Conservation (phyloP, 2,888 invertebrate species). For the Phymatocera aterrima region DNA sequence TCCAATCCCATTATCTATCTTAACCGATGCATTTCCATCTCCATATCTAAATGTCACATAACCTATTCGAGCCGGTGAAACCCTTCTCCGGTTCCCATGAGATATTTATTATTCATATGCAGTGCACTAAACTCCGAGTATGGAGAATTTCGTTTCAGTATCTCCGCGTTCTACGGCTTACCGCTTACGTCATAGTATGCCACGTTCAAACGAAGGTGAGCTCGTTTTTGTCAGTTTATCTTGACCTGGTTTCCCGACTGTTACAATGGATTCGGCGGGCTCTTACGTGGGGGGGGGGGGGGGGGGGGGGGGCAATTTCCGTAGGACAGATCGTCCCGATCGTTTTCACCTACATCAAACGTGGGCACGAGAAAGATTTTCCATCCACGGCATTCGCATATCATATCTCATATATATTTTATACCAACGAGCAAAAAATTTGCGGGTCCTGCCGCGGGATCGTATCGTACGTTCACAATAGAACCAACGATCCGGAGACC, state of each 20-base stretch:
- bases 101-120: neutral
- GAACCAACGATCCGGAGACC: conserved; percentile 44
- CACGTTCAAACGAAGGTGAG: too few species aligned
- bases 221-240: neutral
- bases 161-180: too few species aligned
- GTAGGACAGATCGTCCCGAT: neutral
- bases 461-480: conserved; percentile 36
- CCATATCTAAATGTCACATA: conserved; percentile 3
- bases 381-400: conserved; percentile 6
- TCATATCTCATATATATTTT: conserved; percentile 29
- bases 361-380: neutral
- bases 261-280: conserved; percentile 14
- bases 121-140: neutral
- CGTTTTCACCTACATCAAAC: conserved; percentile 16
- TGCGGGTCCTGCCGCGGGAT: too few species aligned
- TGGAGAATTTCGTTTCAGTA: neutral
- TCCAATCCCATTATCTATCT: conserved; percentile 12
- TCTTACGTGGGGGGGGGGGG: neutral
- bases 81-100: conserved; percentile 1
- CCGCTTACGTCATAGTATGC: too few species aligned
- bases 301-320: neutral
- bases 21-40: neutral
- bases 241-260: conserved; percentile 31
- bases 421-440: conserved; percentile 42
- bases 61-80: conserved; percentile 9